Base-by-base conservation (phyloP, 2,797 vertebrate genomes). In the Lateolabrax maculatus region DNA sequence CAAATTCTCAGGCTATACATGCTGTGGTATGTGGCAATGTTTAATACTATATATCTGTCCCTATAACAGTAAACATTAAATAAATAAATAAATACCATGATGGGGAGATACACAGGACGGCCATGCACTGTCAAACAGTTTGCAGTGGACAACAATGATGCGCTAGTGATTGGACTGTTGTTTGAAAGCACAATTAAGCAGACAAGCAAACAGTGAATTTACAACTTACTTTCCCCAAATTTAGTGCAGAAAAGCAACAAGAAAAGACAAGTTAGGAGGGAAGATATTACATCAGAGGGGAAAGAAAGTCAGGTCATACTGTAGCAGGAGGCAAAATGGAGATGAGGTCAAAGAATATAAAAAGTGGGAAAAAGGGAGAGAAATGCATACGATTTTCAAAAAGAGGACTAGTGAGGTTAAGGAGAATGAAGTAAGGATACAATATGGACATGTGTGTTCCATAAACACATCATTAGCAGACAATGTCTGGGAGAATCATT, bases 401-500 rank as follows among this genome's bases (percentile, higher is more conserved):
- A 75, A 49, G 71, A 77, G 56, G 3, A 76, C 46, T 73, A 57
- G 49, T 58, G 77, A 67, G 25, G 49, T 65, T 80, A 29, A 49
- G 36, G 61, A 66, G 74, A 79, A 64, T 71, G 70, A 80, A 78
- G 73, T 65, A 19, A 85, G 71, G 61, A 86, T 76, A 87, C 66
- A 81, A 71, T 80, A 80, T 76, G 64, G 76, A 87, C 75, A 77
- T 82, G 52, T 79, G 69, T 62, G 84, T 84, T 87, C 83, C 87
- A 92, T 87, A 84, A 90, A 91, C 84, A 90, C 66, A 56, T 84
- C 55, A 67, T 89, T 87, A 84, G 75, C 63, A 70, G 68, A 89
- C 66, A 71, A 43, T 37, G 57, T 88, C 90, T 88, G 87, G 79
- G 31, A 84, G 67, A 85, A 43, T 63, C 80, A 91, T 90, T 89